Evolutionary conservation across 92 coral and sea anemone species (phyloP).

Genomic region (Bergia sp.): DNA sequence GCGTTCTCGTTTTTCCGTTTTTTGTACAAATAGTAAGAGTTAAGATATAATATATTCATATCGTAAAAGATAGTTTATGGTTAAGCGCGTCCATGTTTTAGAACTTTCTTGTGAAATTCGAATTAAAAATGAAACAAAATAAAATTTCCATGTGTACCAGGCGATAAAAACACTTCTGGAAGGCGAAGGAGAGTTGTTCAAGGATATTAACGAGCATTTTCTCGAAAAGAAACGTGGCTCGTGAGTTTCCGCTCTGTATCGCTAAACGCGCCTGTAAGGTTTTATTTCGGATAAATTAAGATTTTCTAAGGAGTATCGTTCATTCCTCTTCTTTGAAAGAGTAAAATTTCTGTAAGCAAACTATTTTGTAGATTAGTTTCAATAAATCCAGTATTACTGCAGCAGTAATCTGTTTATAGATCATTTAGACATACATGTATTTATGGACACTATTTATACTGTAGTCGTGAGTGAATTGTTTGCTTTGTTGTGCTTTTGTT

Average conservation of each 20-base stretch:
- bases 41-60: conserved; percentile 6
- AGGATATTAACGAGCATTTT: not conserved
- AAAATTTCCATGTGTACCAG: no score
- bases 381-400: not conserved
- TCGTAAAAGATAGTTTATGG: not conserved
- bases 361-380: not conserved
- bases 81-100: not conserved
- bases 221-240: not conserved
- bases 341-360: not conserved
- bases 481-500: not conserved
- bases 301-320: no score
- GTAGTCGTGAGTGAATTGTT: not conserved
- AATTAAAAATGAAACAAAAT: no score
- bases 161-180: not conserved
- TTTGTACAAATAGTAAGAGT: conserved; percentile 1
- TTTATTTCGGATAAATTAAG: no score
- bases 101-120: not conserved
- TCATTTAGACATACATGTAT: not conserved
- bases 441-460: conserved; percentile 12
- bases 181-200: not conserved
- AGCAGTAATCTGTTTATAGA: not conserved
- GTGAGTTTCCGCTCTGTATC: not conserved
- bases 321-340: not conserved
- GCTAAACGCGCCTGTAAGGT: not conserved
- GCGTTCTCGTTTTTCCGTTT: not conserved